phyloP scores from a whole-genome alignment of 2,888 invertebrate genomes.

The Pristionchus japonicus region DNA sequence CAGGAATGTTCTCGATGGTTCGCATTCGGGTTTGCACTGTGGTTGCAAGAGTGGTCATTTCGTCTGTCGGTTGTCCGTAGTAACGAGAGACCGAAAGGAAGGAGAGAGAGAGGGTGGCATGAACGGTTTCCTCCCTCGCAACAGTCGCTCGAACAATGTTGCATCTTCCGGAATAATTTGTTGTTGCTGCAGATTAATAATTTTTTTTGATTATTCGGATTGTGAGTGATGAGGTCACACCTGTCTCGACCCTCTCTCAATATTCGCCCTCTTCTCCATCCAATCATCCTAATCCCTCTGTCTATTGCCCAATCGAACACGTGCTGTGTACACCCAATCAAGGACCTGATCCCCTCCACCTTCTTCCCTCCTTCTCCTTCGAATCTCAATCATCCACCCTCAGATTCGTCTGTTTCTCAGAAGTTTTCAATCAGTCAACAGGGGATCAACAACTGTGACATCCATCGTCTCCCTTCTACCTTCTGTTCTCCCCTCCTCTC shows the following conservation, averaged over 20 bases:
- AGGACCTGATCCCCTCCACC: not conserved
- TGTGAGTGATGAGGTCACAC: not conserved
- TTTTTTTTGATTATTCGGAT: no score
- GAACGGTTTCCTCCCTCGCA: not conserved
- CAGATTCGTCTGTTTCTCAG: not conserved
- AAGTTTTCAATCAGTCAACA: slow-evolving; percentile 19
- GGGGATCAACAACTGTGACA: not conserved
- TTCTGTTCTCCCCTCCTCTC: not conserved
- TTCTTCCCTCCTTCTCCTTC: not conserved
- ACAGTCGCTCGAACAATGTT: not conserved
- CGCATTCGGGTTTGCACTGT: not conserved
- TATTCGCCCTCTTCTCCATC: not conserved
- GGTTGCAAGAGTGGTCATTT: not conserved
- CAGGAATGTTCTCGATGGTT: not conserved
- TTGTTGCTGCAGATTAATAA: no score
- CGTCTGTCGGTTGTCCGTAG: not conserved
- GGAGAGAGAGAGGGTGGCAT: slow-evolving; percentile 1
- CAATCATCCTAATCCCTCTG: not conserved
- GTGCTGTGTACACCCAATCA: not conserved
- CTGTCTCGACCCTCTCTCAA: not conserved
- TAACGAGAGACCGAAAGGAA: not conserved
- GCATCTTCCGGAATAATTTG: no score
- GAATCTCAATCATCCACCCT: not conserved
- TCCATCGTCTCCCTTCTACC: not conserved
- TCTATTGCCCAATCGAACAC: not conserved